A percentile compares a stretch with the other conserved stretches of the same genome.
Evolutionary conservation across 2,888 invertebrate species (phyloP).

Genomic region (Hypena proboscidalis): DNA sequence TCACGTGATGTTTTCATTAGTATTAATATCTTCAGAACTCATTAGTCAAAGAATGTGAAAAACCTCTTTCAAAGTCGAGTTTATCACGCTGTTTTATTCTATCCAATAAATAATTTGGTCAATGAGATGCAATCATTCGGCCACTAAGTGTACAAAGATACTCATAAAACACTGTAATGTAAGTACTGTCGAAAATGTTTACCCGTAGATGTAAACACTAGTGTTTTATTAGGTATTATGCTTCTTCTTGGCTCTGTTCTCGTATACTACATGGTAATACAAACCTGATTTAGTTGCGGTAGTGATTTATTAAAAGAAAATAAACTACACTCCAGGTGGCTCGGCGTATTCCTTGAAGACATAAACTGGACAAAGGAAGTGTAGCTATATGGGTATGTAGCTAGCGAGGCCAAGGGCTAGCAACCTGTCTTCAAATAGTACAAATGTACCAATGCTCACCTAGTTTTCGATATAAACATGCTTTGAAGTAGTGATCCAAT

Average conservation of each 20-base stretch:
- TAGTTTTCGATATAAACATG: neutral
- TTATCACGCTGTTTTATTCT: no score
- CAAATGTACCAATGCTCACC: constrained; percentile 6
- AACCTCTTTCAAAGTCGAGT: no score
- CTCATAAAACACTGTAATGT: constrained; percentile 5
- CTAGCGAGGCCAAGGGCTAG: neutral
- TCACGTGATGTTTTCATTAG: no score
- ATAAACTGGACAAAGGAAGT: neutral
- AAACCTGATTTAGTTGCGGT: constrained; percentile 5
- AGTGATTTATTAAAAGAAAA: neutral
- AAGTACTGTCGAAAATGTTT: constrained; percentile 3
- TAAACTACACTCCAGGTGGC: neutral
- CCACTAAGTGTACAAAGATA: constrained; percentile 1
- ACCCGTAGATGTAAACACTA: constrained; percentile 4
- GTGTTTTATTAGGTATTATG: constrained; percentile 13
- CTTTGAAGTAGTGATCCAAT: neutral
- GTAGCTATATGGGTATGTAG: no score
- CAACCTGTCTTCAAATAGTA: constrained; percentile 1
- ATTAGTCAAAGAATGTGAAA: no score
- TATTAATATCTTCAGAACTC: no score
- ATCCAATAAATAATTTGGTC: no score
- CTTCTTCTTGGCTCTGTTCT: constrained; percentile 3
- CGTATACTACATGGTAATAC: neutral
- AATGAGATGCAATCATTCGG: neutral
- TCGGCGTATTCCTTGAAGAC: neutral